Base-by-base conservation (phyloP, 2,888 invertebrate genomes). In the Homarus gammarus region DNA sequence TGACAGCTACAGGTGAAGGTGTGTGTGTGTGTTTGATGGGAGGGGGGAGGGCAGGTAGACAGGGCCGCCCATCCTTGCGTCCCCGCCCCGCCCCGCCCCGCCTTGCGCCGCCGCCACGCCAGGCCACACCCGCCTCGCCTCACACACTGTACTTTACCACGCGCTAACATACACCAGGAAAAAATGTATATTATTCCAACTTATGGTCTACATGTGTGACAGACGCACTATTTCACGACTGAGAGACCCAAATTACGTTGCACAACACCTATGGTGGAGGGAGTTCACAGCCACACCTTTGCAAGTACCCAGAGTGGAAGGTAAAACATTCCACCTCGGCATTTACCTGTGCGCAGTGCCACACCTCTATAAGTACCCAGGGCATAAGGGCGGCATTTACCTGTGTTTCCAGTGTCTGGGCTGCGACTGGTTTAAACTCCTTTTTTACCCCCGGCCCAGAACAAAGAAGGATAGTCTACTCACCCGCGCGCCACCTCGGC, bases 361-460 rank as follows among this genome's bases (percentile, higher is more conserved):
- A 56, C 56, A 56, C 56, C 56, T 56, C 56, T 56, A 22, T 56
- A 56, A 56, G 56, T 56, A 56, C 56, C 56, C 56, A 22, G 56
- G 56, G 56, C 56, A 56, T 56, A 56, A 56, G 56, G 56, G 56
- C 56, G 56, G 56, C 56, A 56, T 56, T 56, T 56, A 56, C 56
- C 15, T 49, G 56, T 18, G 22, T 56, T 56, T 56, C 18, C 56
- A 56, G 56, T 22, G 56, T 56, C 75, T 75, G 38, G 27, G 15
- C 10, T 40, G 8, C 38, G 75, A 75, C 75, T 75, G 40, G 75
- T 75, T 40, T 75, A 15, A 40, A 40, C 38, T 40, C 75, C 40
- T 75, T 75, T 75, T 75, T 75, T 75, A 75, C 75, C 44, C 40
- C 27, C n/a, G 27, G 38, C n/a, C 75, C 44, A 40, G 75, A 75